Evolutionary conservation across 2,888 invertebrate species (phyloP), one percentile per base, ranked within the genome.

Genomic region (Yponomeuta plumbellus): DNA sequence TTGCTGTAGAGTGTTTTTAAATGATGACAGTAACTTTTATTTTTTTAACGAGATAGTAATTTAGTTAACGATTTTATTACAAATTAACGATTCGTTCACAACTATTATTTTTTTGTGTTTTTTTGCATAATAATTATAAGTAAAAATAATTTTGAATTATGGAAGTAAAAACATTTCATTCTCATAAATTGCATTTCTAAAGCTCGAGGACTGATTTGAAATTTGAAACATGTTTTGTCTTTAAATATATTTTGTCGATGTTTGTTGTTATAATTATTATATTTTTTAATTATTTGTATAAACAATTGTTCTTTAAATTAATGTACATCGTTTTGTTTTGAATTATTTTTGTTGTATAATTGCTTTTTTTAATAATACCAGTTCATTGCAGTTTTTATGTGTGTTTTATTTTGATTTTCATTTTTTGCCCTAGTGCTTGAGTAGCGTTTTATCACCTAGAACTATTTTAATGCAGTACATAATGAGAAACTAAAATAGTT

Each of bases 321-420:
- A 93, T 94, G 93, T 94, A 94, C 93, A 93, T 94, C 94, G 94
- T 94, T 94, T 94, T 94, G 93, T 93, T 94, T 94, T 93, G 92
- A 92, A 92, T 93, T 93, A 93, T 93, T 93, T 93, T 94, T 94
- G 94, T 94, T 94, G 94, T 94, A 93, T 93, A 94, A 92, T 93
- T 93, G 93, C 93, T 94, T 94, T 93, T 89, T 93, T 93, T 93
- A 93, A 94, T 94, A 94, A 94, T 94, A 94, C 93, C 93, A 94
- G 91, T 94, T 93, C 93, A 93, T 92, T 92, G 93, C 93, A 93
- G 93, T 93, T 94, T 93, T 92, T 92, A 83, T 91, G 92, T 91
- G 92, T 92, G 92, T 92, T 91, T 92, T 92, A 92, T 92, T 91
- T 88, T 85, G 70, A 70, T 78, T 83, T 80, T 77, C 69, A 74